Evolutionary conservation across 2,888 invertebrate species (phyloP).

Genomic region (Lithophane socia): DNA sequence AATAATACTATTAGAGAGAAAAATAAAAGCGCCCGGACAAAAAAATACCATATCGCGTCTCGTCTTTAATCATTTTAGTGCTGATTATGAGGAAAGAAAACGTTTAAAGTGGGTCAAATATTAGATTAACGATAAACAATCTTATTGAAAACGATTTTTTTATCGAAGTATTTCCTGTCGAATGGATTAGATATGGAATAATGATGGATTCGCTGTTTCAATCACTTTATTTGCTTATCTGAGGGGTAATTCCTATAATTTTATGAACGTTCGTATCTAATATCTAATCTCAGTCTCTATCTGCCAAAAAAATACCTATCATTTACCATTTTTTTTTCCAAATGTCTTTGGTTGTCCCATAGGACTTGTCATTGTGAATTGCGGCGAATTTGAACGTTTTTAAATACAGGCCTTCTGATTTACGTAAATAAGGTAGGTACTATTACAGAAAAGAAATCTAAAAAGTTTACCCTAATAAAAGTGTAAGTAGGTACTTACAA

Average conservation of each 20-base stretch:
- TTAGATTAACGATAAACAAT: neutral
- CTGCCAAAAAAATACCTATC: neutral
- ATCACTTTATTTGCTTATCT: neutral
- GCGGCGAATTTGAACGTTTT: neutral
- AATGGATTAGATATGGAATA: neutral
- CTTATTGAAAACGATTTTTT: neutral
- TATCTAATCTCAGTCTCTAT: neutral
- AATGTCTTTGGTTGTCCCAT: neutral
- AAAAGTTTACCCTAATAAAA: no score
- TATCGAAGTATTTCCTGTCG: neutral
- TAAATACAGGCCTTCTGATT: neutral
- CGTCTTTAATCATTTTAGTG: neutral
- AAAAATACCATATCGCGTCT: neutral
- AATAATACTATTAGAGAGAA: no score
- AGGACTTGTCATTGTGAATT: neutral
- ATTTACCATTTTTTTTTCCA: neutral
- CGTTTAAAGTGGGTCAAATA: neutral
- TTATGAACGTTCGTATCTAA: neutral
- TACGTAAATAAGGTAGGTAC: no score
- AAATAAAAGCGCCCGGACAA: neutral
- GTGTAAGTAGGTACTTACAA: no score
- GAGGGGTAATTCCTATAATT: neutral
- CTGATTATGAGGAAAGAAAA: neutral
- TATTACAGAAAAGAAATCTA: no score
- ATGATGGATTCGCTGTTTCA: neutral